A percentile compares a stretch with the other conserved stretches of the same genome.
Conservation (phyloP, 2,797 vertebrate species). For the Chaetodon trifasciatus region DNA sequence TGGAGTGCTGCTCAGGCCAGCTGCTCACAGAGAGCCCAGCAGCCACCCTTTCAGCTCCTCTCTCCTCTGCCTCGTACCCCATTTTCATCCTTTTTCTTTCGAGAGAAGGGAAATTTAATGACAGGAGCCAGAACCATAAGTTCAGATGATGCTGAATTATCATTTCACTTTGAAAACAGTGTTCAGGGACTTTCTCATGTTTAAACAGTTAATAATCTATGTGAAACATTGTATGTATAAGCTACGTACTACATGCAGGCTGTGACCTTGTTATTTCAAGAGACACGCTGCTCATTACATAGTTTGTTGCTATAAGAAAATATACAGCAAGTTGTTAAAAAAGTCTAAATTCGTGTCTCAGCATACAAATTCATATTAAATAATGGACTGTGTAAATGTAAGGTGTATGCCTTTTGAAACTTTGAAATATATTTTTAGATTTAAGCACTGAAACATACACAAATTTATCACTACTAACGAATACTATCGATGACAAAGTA, state of each 20-base stretch:
- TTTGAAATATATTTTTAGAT: neutral
- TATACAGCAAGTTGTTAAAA: conserved; percentile 12
- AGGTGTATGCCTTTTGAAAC: neutral
- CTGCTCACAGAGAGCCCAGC: conserved; percentile 52
- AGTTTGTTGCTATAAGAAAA: conserved; percentile 48
- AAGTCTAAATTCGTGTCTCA: neutral
- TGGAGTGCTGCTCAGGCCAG: conserved; percentile 56
- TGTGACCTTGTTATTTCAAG: conserved; percentile 48
- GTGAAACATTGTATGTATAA: conserved; percentile 37
- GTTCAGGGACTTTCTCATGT: conserved; percentile 13
- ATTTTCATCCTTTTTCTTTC: neutral
- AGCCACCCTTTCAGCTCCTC: conserved; percentile 21
- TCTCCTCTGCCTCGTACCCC: neutral
- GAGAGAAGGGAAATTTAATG: neutral
- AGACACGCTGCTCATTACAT: conserved; percentile 48
- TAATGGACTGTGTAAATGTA: neutral
- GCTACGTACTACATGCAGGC: conserved; percentile 19
- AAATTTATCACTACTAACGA: too few relatives aligned
- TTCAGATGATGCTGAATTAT: neutral
- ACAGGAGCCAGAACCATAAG: neutral
- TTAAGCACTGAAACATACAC: neutral
- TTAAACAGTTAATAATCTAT: conserved; percentile 33
- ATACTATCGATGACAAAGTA: neutral
- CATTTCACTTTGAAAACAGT: conserved; percentile 1
- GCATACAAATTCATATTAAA: neutral